Conservation (phyloP, 2,113 vertebrate genomes). For the Perca flavescens region DNA sequence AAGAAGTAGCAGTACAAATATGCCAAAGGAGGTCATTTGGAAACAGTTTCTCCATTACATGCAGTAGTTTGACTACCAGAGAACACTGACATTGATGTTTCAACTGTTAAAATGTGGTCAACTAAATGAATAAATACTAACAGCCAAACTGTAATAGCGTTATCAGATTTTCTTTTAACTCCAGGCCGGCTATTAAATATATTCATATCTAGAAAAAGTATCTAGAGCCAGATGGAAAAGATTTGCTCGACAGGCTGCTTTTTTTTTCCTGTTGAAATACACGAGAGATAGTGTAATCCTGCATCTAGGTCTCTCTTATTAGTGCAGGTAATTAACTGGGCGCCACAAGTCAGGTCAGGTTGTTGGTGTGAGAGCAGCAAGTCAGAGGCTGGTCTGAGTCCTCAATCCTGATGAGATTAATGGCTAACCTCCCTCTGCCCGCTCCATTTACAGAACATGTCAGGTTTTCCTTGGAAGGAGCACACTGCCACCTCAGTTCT, state of each 20-base stretch:
- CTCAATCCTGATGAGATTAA: constrained; percentile 74
- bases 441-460: constrained; percentile 70
- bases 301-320: constrained; percentile 31
- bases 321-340: constrained; percentile 56
- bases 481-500: constrained; percentile 77
- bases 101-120: not conserved
- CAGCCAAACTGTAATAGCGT: too few species aligned
- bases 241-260: not conserved
- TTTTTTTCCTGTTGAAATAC: constrained; percentile 7
- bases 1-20: not conserved
- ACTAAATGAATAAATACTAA: too few species aligned
- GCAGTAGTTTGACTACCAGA: not conserved
- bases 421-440: constrained; percentile 72
- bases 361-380: constrained; percentile 48
- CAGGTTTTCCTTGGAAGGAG: constrained; percentile 66
- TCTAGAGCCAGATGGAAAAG: not conserved
- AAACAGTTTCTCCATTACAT: not conserved
- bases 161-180: too few species aligned
- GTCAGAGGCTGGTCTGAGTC: constrained; percentile 60
- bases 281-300: constrained; percentile 24
- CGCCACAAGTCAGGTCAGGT: constrained; percentile 55
- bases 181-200: not conserved
- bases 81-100: not conserved
- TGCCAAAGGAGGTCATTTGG: not conserved
- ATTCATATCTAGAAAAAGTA: not conserved